These are phyloP conservation scores for Microcaecilia unicolor DNA, from an alignment of 2,797 vertebrate genomes.

Conservation along the genomic window DNA sequence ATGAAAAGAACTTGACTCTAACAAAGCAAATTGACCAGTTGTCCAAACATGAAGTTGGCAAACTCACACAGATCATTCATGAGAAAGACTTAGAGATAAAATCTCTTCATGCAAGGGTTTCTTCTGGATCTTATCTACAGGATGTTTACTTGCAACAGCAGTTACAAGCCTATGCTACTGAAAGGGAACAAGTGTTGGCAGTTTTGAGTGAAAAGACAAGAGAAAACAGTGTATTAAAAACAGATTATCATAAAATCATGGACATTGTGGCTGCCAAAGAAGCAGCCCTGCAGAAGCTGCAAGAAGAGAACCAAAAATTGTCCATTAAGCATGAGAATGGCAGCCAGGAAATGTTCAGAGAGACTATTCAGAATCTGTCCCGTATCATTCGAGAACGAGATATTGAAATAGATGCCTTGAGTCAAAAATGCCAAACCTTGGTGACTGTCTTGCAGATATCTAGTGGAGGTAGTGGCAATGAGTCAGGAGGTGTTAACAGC, in stretches of 20 bases:
- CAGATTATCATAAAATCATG: conserved; percentile 85
- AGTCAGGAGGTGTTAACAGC: conserved; percentile 73
- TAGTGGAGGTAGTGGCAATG: conserved; percentile 32
- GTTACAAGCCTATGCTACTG: conserved; percentile 76
- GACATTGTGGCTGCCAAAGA: conserved; percentile 89
- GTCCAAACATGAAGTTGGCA: conserved; percentile 82
- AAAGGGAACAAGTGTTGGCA: conserved; percentile 82
- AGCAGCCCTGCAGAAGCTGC: conserved; percentile 76
- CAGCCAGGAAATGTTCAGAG: conserved; percentile 91
- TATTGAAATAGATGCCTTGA: conserved; percentile 93
- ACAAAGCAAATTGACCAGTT: conserved; percentile 83
- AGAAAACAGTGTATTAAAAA: conserved; percentile 87
- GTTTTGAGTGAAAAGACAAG: conserved; percentile 91
- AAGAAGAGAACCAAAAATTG: conserved; percentile 85
- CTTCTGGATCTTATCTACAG: conserved; percentile 61
- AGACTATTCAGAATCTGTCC: conserved; percentile 95
- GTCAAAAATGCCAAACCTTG: conserved; percentile 93
- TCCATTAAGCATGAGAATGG: conserved; percentile 70
- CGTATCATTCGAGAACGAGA: conserved; percentile 96
- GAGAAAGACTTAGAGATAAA: conserved; percentile 94
- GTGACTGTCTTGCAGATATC: conserved; percentile 81
- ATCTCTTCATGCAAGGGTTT: conserved; percentile 75
- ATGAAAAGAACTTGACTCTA: conserved; percentile 84
- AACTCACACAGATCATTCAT: conserved; percentile 81
- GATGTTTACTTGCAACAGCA: conserved; percentile 90